These are phyloP conservation scores for Megastigmus dorsalis DNA, from an alignment of 2,888 invertebrate genomes.

Conservation along the genomic window DNA sequence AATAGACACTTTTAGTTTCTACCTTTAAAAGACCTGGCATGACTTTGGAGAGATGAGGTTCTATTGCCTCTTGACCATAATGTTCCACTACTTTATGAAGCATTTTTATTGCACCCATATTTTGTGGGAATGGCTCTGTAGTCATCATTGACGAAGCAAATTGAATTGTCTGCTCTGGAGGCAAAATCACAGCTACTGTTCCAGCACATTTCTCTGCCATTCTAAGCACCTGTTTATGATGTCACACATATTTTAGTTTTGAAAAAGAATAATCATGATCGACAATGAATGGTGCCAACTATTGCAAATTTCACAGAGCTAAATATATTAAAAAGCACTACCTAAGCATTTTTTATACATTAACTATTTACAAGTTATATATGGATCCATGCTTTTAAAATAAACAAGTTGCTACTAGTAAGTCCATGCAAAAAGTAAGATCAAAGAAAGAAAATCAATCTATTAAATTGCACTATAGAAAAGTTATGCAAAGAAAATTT, in stretches of 20 bases:
- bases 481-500: neutral
- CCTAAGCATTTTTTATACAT: constrained; percentile 2
- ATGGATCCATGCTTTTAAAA: constrained; percentile 9
- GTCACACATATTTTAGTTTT: neutral
- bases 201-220: constrained; percentile 90
- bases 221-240: constrained; percentile 82
- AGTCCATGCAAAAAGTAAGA: constrained; percentile 17
- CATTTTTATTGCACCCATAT: constrained; percentile 95
- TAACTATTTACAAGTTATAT: neutral
- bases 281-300: neutral
- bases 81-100: constrained; percentile 89
- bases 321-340: neutral
- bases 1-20: constrained; percentile 49
- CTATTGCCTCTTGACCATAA: constrained; percentile 82
- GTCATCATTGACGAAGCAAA: constrained; percentile 89
- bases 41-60: constrained; percentile 85
- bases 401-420: neutral
- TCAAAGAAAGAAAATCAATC: neutral
- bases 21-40: constrained; percentile 94
- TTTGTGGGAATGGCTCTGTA: constrained; percentile 90
- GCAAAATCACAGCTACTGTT: constrained; percentile 86
- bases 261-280: neutral
- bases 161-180: constrained; percentile 86
- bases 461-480: neutral
- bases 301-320: constrained; percentile 6